Evolutionary conservation across 2,797 vertebrate genomes (phyloP).

Genomic region (Lepus townsendii): DNA sequence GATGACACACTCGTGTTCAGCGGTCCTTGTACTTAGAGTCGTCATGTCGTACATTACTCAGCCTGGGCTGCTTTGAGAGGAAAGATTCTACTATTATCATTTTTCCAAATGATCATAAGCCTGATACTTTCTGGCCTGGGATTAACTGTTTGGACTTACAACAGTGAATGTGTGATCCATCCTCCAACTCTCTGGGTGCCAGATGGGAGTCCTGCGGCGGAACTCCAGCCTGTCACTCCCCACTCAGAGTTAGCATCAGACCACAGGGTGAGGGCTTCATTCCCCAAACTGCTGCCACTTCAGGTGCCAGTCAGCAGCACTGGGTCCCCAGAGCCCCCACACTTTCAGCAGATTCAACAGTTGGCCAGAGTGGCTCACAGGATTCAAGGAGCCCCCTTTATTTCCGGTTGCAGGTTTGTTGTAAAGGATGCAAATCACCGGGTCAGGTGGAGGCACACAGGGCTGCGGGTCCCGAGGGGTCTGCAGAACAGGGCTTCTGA

Average conservation of each 20-base stretch:
- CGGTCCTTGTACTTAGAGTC: too few species aligned
- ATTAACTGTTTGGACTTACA: not conserved
- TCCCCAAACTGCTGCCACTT: not conserved
- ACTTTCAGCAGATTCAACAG: not conserved
- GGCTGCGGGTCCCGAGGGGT: accelerated
- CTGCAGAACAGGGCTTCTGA: accelerated
- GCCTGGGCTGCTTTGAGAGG: accelerated
- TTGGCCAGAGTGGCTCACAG: not conserved
- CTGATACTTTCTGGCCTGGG: not conserved
- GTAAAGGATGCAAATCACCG: not conserved
- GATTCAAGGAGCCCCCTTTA: not conserved
- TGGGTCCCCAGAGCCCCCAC: not conserved
- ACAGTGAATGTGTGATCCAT: not conserved
- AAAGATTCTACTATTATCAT: accelerated
- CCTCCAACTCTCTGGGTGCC: not conserved
- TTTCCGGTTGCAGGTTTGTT: not conserved
- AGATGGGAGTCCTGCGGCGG: too few species aligned
- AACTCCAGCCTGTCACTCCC: not conserved
- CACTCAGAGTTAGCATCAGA: too few species aligned
- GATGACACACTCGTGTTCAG: accelerated
- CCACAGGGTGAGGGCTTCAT: too few species aligned
- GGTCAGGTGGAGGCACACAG: not conserved
- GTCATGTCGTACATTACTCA: too few species aligned
- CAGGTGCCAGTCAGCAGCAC: not conserved
- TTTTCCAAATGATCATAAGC: not conserved